Conservation (phyloP, 2,113 vertebrate genomes). For the Xiphorhynchus elegans region DNA sequence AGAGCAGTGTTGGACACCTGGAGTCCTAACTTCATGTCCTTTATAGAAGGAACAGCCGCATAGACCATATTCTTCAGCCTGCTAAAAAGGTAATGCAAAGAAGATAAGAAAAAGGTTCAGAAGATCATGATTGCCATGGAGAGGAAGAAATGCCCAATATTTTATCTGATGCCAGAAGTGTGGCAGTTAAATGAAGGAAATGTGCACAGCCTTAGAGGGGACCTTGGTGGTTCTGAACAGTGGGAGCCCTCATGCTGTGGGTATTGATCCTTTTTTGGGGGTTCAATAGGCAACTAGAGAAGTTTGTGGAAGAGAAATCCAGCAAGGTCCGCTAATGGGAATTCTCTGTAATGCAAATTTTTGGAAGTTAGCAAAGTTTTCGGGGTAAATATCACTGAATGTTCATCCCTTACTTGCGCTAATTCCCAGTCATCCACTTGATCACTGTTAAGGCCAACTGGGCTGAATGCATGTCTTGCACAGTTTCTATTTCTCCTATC, state of each 20-base stretch:
- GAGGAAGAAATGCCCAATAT: neutral
- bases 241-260: fast-evolving
- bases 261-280: neutral
- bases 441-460: neutral
- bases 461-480: neutral
- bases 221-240: fast-evolving
- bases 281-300: neutral
- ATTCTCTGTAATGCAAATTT: neutral
- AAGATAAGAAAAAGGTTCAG: neutral
- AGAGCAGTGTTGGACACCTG: neutral
- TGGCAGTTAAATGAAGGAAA: neutral
- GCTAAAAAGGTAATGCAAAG: neutral
- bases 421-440: neutral
- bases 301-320: neutral
- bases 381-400: neutral
- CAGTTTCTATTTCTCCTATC: too few relatives aligned
- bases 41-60: neutral
- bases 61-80: neutral
- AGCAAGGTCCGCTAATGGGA: neutral
- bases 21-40: neutral
- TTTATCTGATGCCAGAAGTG: neutral
- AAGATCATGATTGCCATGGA: neutral
- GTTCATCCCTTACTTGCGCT: neutral
- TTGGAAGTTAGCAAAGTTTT: neutral
- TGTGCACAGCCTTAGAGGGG: neutral